Evolutionary conservation across 2,113 vertebrate genomes (phyloP).

Genomic region (Noturus placidus): DNA sequence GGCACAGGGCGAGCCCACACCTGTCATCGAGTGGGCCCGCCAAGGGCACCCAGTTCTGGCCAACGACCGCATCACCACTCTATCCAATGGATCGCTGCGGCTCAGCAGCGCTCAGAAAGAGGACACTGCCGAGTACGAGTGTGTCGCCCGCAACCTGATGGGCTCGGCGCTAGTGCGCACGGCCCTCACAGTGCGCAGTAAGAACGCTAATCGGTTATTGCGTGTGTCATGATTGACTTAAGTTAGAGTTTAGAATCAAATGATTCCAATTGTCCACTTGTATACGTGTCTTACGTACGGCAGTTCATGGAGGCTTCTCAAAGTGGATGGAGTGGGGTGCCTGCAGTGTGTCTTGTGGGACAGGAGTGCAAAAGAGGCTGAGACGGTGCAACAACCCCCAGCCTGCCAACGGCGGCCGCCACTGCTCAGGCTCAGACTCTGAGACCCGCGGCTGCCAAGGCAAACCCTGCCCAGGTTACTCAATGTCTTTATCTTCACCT

Average conservation of each 20-base stretch:
- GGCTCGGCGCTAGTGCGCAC: slow-evolving; percentile 82
- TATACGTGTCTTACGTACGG: slow-evolving; percentile 37
- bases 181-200: slow-evolving; percentile 84
- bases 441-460: slow-evolving; percentile 80
- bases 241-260: not conserved
- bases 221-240: not conserved
- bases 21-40: slow-evolving; percentile 81
- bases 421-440: slow-evolving; percentile 72
- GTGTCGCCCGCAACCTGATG: slow-evolving; percentile 87
- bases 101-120: slow-evolving; percentile 78
- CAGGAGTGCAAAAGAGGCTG: slow-evolving; percentile 80
- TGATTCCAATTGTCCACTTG: not conserved
- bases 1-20: slow-evolving; percentile 84
- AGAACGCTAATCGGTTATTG: slow-evolving; percentile 38
- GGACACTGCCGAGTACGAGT: slow-evolving; percentile 89
- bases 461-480: slow-evolving; percentile 86
- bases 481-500: not conserved
- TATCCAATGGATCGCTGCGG: slow-evolving; percentile 82
- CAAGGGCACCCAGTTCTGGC: slow-evolving; percentile 73
- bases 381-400: slow-evolving; percentile 85
- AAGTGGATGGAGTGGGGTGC: slow-evolving; percentile 86
- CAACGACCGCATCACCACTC: slow-evolving; percentile 67
- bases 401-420: slow-evolving; percentile 87
- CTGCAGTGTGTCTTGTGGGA: slow-evolving; percentile 88
- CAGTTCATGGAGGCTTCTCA: slow-evolving; percentile 91